These are phyloP conservation scores for Meghimatium bilineatum DNA, from an alignment of 2,888 invertebrate species.

Conservation along the genomic window DNA sequence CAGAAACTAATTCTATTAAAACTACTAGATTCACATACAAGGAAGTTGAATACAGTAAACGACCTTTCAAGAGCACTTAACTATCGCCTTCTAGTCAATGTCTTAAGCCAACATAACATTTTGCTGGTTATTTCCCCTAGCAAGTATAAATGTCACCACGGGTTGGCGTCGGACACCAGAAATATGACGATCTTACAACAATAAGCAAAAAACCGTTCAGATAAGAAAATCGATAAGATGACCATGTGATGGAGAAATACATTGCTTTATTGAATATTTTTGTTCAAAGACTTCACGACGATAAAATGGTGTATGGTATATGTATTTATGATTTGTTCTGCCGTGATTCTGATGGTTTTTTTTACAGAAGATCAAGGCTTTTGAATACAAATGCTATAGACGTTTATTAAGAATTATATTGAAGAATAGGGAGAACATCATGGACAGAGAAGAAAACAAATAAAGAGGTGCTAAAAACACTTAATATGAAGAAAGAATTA, in stretches of 20 bases:
- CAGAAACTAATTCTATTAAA: no score
- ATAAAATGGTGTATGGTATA: no score
- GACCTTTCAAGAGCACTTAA: neutral
- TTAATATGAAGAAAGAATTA: no score
- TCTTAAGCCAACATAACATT: neutral
- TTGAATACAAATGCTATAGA: no score
- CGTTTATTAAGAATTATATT: no score
- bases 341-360: no score
- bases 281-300: no score
- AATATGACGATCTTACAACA: neutral
- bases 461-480: no score
- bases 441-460: no score
- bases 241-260: neutral
- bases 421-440: no score
- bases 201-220: neutral
- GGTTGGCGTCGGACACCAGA: neutral
- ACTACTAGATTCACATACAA: neutral
- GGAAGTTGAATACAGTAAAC: neutral
- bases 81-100: neutral
- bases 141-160: neutral
- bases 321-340: no score
- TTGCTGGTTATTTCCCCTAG: constrained; percentile 6
- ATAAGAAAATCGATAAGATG: neutral
- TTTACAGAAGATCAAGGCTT: no score
- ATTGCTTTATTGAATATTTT: neutral